Evolutionary conservation across 92 coral and sea anemone species (phyloP).

Genomic region (Epizoanthus ramosus): DNA sequence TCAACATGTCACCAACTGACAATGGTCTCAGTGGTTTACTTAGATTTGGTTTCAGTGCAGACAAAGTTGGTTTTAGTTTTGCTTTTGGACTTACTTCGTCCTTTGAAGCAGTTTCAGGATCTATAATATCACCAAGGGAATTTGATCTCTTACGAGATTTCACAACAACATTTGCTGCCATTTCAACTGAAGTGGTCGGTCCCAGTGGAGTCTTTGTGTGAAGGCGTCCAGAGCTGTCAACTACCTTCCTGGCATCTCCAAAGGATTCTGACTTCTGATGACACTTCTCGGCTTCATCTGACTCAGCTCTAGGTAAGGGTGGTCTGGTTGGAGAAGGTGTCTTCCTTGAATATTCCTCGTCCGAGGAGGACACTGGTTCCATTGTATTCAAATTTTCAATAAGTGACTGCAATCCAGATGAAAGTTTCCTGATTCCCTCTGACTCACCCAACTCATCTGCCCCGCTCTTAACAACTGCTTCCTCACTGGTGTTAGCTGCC

Average conservation of each 20-base stretch:
- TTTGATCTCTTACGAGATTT: constrained; percentile 31
- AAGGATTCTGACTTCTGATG: constrained; percentile 7
- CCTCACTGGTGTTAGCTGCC: neutral
- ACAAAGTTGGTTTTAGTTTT: neutral
- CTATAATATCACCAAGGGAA: constrained; percentile 17
- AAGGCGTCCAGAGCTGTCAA: constrained; percentile 6
- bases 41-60: constrained; percentile 32
- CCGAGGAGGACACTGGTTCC: constrained; percentile 14
- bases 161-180: neutral
- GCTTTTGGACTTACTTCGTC: neutral
- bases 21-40: constrained; percentile 19
- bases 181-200: constrained; percentile 20
- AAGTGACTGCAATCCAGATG: neutral
- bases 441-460: neutral
- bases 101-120: constrained; percentile 1
- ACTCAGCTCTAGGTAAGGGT: neutral
- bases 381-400: neutral
- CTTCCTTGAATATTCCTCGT: neutral
- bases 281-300: neutral
- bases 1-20: constrained; percentile 32
- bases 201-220: neutral
- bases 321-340: neutral
- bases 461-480: neutral
- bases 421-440: constrained; percentile 3
- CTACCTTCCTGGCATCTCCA: neutral